These are phyloP conservation scores for Nineta flava DNA, from an alignment of 2,888 invertebrate genomes.

Conservation along the genomic window DNA sequence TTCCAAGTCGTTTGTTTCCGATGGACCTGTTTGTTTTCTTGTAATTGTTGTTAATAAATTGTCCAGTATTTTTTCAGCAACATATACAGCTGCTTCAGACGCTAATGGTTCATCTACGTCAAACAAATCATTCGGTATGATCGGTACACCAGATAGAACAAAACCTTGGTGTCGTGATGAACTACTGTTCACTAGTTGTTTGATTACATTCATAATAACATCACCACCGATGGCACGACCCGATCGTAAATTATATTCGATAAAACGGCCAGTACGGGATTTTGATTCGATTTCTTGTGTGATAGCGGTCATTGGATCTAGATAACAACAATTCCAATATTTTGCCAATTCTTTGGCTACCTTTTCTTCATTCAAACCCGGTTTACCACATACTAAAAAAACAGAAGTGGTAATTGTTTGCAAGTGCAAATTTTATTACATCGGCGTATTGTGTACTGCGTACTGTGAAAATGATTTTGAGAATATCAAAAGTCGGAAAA, in stretches of 20 bases:
- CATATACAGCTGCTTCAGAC: slow-evolving; percentile 25
- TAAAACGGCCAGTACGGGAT: slow-evolving; percentile 36
- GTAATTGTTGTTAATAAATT: slow-evolving; percentile 19
- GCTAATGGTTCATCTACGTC: slow-evolving; percentile 24
- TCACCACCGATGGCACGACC: slow-evolving; percentile 35
- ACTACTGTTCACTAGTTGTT: slow-evolving; percentile 32
- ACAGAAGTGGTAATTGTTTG: slow-evolving; percentile 21
- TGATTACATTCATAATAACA: slow-evolving; percentile 33
- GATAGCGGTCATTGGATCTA: slow-evolving; percentile 38
- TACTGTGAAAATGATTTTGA: too few species aligned
- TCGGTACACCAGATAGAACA: slow-evolving; percentile 46
- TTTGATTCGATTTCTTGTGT: slow-evolving; percentile 38
- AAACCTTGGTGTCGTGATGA: slow-evolving; percentile 42
- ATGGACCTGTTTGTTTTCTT: slow-evolving; percentile 11
- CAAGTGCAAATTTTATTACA: too few species aligned
- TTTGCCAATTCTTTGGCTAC: slow-evolving; percentile 39
- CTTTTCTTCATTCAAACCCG: slow-evolving; percentile 32
- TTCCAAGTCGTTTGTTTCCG: slow-evolving; percentile 22
- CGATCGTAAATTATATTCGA: slow-evolving; percentile 38
- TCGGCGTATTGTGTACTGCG: too few species aligned
- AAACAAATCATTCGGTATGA: slow-evolving; percentile 32
- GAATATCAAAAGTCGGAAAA: too few species aligned
- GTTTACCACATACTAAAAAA: slow-evolving; percentile 44
- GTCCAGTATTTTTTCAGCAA: slow-evolving; percentile 25
- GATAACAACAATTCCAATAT: slow-evolving; percentile 37